Evolutionary conservation across 2,888 invertebrate genomes (phyloP), one percentile per base, ranked within the genome.

Genomic region (Epsilonema sp.): DNA sequence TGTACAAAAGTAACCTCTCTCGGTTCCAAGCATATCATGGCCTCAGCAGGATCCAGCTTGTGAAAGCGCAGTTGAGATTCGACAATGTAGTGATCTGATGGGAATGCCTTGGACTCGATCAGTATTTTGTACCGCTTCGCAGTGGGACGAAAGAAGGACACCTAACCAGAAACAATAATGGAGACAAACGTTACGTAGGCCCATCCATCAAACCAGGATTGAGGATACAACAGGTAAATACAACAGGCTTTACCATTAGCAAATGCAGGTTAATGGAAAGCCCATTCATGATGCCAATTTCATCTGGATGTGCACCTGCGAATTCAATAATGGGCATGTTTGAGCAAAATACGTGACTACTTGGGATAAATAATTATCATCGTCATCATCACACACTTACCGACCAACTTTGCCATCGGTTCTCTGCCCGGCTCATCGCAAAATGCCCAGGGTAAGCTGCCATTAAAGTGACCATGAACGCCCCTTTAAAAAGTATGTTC

Each of bases 261-360:
- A 74, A 56, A 55, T 75, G 74, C 1, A 73, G 59, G 55, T 75
- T 75, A 20, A 74, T 71, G 2, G 74, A 73, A 23, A 75, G 59
- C 1, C 70, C 70, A 58, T 75, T 75, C 70, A 74, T 71, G 8
- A 73, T 54, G 1, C 67, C 65, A 1, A 74, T 67, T 56, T 74
- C 73, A 4, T 64, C 62, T 20, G 60, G 55, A 24, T 60, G 58
- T 1, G 65, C 69, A 23, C 70, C 60, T 20, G 72, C 68, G 22
- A 71, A 52, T 38, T 53, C n/a, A n/a, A n/a, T n/a, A n/a, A n/a
- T n/a, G n/a, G n/a, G n/a, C n/a, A n/a, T n/a, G n/a, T n/a, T n/a
- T n/a, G n/a, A n/a, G n/a, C n/a, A n/a, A n/a, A n/a, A n/a, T n/a
- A n/a, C n/a, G n/a, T n/a, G n/a, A n/a, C n/a, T n/a, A n/a, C n/a